phyloP scores from a whole-genome alignment of 2,113 vertebrate genomes.

The Castor canadensis region DNA sequence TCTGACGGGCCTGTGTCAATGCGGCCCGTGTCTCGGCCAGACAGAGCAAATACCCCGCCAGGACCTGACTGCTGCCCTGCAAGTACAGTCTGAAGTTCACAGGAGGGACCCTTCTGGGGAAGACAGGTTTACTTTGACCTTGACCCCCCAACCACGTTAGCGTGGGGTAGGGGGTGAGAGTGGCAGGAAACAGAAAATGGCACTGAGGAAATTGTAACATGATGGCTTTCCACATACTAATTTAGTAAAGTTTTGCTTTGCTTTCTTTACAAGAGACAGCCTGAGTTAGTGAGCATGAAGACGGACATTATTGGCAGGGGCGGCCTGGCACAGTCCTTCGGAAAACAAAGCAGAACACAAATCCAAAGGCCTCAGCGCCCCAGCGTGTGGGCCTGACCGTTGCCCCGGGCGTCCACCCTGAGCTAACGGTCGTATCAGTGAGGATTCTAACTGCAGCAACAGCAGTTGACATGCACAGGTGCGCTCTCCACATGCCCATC shows the following conservation, averaged over 20 bases:
- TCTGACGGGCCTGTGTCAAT: not conserved
- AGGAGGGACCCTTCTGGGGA: not conserved
- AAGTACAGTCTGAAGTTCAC: not conserved
- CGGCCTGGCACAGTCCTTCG: not conserved
- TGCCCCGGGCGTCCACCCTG: not conserved
- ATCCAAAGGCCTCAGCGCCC: not conserved
- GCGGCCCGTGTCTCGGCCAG: not conserved
- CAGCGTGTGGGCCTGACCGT: fast-evolving
- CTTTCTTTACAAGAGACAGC: not conserved
- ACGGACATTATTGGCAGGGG: not conserved
- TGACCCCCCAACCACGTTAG: fast-evolving
- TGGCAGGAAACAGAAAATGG: too few relatives aligned
- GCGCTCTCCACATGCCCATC: too few relatives aligned
- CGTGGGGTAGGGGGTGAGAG: too few relatives aligned
- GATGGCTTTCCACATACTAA: too few relatives aligned
- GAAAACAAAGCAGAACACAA: not conserved
- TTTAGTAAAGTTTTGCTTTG: too few relatives aligned
- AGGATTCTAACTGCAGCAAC: too few relatives aligned
- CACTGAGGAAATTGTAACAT: too few relatives aligned
- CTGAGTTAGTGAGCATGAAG: not conserved
- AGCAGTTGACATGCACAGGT: not conserved
- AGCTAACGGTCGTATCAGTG: not conserved
- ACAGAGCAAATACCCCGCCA: too few relatives aligned
- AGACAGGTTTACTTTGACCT: too few relatives aligned
- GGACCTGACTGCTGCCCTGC: not conserved